Percentiles rank a stretch among this genome's conserved stretches.
These are phyloP conservation scores for Phycodurus eques DNA, from an alignment of 2,113 vertebrate genomes.

Conservation along the genomic window DNA sequence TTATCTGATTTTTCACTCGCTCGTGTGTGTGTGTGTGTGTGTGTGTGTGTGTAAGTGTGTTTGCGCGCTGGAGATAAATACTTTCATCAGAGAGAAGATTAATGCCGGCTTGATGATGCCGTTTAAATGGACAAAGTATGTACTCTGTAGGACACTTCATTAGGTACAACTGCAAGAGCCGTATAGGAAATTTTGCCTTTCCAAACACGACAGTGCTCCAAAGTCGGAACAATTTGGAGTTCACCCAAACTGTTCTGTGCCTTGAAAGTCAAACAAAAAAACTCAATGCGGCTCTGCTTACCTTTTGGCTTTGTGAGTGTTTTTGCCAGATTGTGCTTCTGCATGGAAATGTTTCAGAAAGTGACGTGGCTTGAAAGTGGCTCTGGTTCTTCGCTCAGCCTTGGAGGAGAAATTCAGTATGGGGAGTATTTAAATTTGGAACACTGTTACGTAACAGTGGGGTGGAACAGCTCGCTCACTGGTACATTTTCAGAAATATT, in stretches of 20 bases:
- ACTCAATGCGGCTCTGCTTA: background rate
- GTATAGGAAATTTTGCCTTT: background rate
- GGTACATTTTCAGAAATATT: too few species aligned
- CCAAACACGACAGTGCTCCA: background rate
- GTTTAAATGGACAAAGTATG: slow-evolving; percentile 28
- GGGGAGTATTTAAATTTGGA: too few species aligned
- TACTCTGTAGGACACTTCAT: background rate
- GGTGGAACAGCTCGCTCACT: too few species aligned
- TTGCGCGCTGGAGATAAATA: slow-evolving; percentile 3
- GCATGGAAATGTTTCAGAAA: too few species aligned
- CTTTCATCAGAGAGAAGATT: slow-evolving; percentile 6
- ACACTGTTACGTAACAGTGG: too few species aligned
- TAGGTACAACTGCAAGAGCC: background rate
- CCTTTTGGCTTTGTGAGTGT: background rate
- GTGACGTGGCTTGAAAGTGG: too few species aligned
- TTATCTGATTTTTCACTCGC: slow-evolving; percentile 33
- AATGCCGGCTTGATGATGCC: slow-evolving; percentile 19
- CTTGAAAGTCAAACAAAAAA: background rate
- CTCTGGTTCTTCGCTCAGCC: too few species aligned
- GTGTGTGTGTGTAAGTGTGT: background rate
- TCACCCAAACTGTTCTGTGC: too few species aligned
- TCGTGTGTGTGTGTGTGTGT: background rate
- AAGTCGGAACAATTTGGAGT: background rate
- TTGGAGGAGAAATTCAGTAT: too few species aligned
- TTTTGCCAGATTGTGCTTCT: too few species aligned